A percentile compares a stretch with the other conserved stretches of the same genome.
Evolutionary conservation across 2,113 vertebrate genomes (phyloP).

Genomic region (Hippoglossus stenolepis): DNA sequence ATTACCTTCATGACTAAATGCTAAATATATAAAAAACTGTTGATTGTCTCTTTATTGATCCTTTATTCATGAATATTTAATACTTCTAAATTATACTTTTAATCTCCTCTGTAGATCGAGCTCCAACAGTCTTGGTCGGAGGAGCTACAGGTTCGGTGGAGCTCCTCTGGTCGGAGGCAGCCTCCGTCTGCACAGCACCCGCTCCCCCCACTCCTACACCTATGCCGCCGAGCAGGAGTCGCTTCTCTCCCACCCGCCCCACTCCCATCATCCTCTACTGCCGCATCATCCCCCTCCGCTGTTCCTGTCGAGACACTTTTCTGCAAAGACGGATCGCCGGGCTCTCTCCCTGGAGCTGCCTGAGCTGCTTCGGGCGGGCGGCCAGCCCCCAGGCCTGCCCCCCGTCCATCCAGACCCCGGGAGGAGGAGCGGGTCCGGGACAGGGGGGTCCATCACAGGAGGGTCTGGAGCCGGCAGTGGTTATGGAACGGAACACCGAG

Average conservation of each 20-base stretch:
- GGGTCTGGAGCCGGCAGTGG: constrained; percentile 55
- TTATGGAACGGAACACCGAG: constrained; percentile 81
- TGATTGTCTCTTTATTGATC: background rate
- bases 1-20: constrained; percentile 1
- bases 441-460: constrained; percentile 49
- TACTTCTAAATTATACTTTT: background rate
- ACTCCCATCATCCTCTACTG: constrained; percentile 55
- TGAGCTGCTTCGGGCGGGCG: constrained; percentile 82
- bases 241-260: constrained; percentile 82
- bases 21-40: background rate
- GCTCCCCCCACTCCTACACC: constrained; percentile 75
- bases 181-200: constrained; percentile 80
- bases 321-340: constrained; percentile 78
- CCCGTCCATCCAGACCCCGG: constrained; percentile 46
- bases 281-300: constrained; percentile 68
- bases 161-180: constrained; percentile 77
- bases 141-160: constrained; percentile 72
- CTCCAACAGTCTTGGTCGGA: constrained; percentile 91
- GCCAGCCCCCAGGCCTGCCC: constrained; percentile 37
- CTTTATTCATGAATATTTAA: background rate
- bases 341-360: constrained; percentile 91
- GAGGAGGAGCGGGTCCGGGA: constrained; percentile 75
- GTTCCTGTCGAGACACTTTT: constrained; percentile 63
- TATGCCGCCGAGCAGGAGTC: constrained; percentile 88
- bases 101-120: constrained; percentile 83